Evolutionary conservation across 2,113 vertebrate genomes (phyloP).

Genomic region (Puma concolor): DNA sequence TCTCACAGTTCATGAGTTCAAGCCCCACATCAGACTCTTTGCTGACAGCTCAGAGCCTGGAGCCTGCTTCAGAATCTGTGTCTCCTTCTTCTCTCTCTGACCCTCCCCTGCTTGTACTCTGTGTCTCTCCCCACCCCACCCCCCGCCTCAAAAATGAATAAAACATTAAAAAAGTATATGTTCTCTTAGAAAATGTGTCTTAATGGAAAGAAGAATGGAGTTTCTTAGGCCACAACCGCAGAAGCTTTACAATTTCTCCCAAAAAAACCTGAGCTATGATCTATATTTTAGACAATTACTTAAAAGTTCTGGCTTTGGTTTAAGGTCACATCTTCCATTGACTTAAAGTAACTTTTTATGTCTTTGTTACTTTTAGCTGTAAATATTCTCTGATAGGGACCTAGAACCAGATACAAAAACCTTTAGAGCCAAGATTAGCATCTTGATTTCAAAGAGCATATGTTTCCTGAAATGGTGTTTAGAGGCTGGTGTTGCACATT

Average conservation of each 20-base stretch:
- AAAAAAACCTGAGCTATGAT: background rate
- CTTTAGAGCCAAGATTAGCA: background rate
- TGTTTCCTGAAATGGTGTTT: background rate
- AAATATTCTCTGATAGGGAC: background rate
- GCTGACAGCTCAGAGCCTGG: no score
- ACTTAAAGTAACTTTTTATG: background rate
- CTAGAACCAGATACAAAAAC: background rate
- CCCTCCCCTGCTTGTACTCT: no score
- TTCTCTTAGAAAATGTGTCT: background rate
- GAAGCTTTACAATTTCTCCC: background rate
- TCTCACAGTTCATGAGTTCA: no score
- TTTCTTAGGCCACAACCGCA: background rate
- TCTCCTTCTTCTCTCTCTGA: no score
- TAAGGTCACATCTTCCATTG: background rate
- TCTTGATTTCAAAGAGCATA: slow-evolving; percentile 4
- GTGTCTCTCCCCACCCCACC: no score
- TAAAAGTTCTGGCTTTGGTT: background rate
- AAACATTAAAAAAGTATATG: no score
- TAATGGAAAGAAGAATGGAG: background rate
- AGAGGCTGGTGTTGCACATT: background rate
- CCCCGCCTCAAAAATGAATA: no score
- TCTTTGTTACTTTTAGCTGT: background rate
- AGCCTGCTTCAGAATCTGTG: no score
- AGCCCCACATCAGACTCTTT: no score
- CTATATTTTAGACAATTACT: background rate